Conservation (phyloP, 2,888 invertebrate species). For the Plebejus anna region DNA sequence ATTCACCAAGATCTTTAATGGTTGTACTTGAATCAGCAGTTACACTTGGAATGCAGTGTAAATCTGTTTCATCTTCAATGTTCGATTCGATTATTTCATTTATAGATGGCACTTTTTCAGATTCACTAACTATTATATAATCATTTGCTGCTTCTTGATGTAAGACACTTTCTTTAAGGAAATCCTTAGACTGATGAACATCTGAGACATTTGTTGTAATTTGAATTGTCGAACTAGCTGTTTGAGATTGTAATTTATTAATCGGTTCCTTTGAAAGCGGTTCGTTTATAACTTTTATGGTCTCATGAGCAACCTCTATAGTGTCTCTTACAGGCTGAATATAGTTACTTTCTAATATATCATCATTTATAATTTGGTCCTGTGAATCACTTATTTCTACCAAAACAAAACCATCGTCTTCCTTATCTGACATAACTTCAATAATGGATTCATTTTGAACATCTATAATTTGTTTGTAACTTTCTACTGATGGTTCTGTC, state of each 20-base stretch:
- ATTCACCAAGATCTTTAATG: not conserved
- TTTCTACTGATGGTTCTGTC: not conserved
- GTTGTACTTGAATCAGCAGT: constrained; percentile 12
- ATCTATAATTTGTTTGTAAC: not conserved
- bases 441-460: constrained; percentile 29
- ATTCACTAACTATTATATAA: constrained; percentile 33
- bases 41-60: constrained; percentile 26
- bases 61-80: not conserved
- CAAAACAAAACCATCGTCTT: constrained; percentile 35
- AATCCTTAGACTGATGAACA: not conserved
- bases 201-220: not conserved
- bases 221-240: constrained; percentile 33
- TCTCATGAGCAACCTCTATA: constrained; percentile 37
- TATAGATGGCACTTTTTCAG: not conserved
- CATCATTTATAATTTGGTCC: constrained; percentile 4
- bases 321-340: constrained; percentile 36
- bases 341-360: constrained; percentile 32
- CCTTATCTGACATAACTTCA: constrained; percentile 31
- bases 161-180: not conserved
- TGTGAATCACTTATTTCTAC: constrained; percentile 33
- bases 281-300: constrained; percentile 17
- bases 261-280: not conserved
- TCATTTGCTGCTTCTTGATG: constrained; percentile 26
- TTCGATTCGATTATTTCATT: not conserved
- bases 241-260: constrained; percentile 16